Conservation (phyloP, 2,888 invertebrate species). For the Leucoptera coffeella region DNA sequence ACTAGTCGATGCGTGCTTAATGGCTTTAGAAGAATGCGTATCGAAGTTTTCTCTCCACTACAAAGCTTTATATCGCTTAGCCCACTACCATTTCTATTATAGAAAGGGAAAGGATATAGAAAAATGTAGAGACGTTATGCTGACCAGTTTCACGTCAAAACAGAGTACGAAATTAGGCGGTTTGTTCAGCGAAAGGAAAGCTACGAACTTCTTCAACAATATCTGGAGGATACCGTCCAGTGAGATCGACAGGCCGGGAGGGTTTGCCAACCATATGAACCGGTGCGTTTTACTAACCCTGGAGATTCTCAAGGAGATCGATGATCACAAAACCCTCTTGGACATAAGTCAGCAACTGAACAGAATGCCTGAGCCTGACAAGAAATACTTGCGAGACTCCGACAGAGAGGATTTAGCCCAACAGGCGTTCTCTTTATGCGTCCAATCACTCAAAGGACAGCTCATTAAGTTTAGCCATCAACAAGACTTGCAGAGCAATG, state of each 20-base stretch:
- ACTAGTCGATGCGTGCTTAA: slow-evolving; percentile 62
- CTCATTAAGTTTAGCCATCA: slow-evolving; percentile 48
- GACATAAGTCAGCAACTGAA: slow-evolving; percentile 74
- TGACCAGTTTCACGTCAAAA: slow-evolving; percentile 63
- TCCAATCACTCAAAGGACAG: slow-evolving; percentile 62
- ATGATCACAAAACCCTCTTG: slow-evolving; percentile 73
- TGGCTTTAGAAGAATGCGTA: slow-evolving; percentile 79
- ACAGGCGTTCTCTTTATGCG: slow-evolving; percentile 69
- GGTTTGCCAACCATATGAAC: slow-evolving; percentile 87
- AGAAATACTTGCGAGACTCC: slow-evolving; percentile 80
- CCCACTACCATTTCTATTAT: slow-evolving; percentile 74
- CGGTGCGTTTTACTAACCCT: slow-evolving; percentile 75
- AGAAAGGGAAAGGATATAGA: slow-evolving; percentile 61
- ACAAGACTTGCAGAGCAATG: slow-evolving; percentile 34
- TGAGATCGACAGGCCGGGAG: slow-evolving; percentile 89
- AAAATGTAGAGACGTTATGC: slow-evolving; percentile 64
- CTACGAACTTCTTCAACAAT: slow-evolving; percentile 85
- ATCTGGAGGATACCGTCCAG: slow-evolving; percentile 87
- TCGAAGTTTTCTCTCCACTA: slow-evolving; percentile 86
- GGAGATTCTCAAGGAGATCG: slow-evolving; percentile 71
- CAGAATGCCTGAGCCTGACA: slow-evolving; percentile 78
- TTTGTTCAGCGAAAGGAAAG: slow-evolving; percentile 78
- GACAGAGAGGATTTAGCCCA: slow-evolving; percentile 77
- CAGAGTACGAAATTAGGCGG: slow-evolving; percentile 67
- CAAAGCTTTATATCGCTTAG: slow-evolving; percentile 84